Evolutionary conservation across 2,888 invertebrate genomes (phyloP), one percentile per base, ranked within the genome.

Genomic region (Myopa tessellatipennis): DNA sequence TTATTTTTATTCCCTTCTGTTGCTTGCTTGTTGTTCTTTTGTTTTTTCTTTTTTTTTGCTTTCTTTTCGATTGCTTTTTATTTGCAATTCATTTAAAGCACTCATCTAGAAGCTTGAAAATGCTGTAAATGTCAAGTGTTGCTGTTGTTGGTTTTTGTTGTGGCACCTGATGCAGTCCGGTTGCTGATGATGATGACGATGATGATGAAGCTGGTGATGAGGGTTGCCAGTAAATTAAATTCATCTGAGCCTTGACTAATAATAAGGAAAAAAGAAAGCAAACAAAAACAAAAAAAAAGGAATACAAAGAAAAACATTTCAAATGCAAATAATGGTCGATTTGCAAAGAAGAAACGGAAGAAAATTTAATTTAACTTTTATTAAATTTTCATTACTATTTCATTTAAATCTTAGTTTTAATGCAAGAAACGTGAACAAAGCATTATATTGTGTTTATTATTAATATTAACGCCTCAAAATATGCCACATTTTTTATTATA

Each of bases 111-210:
- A 38, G 14, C 65, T 36, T 7, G 65, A 14, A 38, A 10, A 3
- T 65, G 36, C 65, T 10, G 65, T 38, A 36, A 38, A 36, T 61
- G 40, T 69, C 40, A 69, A 69, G 18, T n/a, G 68, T 50, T 69
- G 18, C 50, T 7, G 40, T 69, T 69, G n/a, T 45, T 40, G 12
- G 26, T 7, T 63, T 10, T 12, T 63, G 63, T 34, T 63, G 63
- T 26, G 12, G 63, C 36, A 55, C 55, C 55, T 55, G 55, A 55
- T n/a, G 10, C n/a, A 55, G 55, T n/a, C 10, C 16, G 5, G 55
- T n/a, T 55, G 5, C 16, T n/a, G 55, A 5, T 55, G 45, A 45
- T 45, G 45, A 45, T 55, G 45, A 45, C 3, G 45, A 45, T 3
- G 45, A 45, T 10, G 10, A 45, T 45, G 45, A 45, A 45, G 45